phyloP scores from a whole-genome alignment of 2,888 invertebrate genomes.

The Dolomedes plantarius region DNA sequence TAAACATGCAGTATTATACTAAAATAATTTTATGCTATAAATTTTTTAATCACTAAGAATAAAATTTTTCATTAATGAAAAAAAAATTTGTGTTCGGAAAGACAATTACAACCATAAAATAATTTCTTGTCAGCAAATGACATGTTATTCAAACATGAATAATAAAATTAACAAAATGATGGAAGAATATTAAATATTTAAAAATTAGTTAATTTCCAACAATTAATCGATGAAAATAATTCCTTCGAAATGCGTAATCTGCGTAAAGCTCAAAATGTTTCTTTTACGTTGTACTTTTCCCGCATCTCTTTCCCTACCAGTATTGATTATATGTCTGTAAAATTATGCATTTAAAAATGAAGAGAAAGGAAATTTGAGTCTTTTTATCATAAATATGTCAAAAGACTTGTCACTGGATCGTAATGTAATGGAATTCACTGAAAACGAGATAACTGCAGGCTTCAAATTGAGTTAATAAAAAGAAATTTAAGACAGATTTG shows the following conservation, averaged over 20 bases:
- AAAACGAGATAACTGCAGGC: neutral
- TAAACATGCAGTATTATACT: no score
- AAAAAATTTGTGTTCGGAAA: no score
- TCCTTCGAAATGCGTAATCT: neutral
- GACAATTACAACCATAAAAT: no score
- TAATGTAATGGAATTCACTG: neutral
- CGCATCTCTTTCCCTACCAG: neutral
- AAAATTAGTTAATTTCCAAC: no score
- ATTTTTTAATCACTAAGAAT: no score
- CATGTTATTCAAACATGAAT: no score
- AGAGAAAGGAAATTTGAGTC: neutral
- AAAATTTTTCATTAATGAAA: no score
- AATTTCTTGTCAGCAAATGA: no score
- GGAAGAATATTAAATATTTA: no score
- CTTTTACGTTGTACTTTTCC: neutral
- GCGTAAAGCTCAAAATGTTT: neutral
- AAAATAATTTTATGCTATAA: no score
- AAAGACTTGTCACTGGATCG: neutral
- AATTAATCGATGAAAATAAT: neutral
- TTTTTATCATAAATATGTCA: neutral
- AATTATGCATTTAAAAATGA: neutral
- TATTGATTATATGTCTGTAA: slow-evolving; percentile 2
- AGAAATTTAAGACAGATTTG: neutral
- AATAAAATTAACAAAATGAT: no score
- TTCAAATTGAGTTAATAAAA: neutral